Conservation (phyloP, 2,113 vertebrate species). For the Accipiter virgatus region DNA sequence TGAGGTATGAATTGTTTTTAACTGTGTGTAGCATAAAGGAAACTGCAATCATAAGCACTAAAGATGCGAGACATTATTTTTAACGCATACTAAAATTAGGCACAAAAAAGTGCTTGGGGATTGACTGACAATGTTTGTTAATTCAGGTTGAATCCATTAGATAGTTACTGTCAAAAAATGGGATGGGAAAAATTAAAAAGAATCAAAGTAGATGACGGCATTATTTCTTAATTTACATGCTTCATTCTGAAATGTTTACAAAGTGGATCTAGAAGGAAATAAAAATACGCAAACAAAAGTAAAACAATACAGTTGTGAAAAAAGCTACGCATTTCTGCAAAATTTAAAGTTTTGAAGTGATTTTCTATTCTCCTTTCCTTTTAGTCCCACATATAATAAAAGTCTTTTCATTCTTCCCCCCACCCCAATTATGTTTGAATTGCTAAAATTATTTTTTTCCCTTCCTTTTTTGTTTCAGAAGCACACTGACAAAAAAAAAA, state of each 20-base stretch:
- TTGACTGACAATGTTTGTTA: slow-evolving; percentile 49
- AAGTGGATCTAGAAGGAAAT: neutral
- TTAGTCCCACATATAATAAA: neutral
- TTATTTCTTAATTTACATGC: neutral
- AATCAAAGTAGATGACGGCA: neutral
- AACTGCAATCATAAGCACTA: neutral
- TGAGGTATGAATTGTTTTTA: slow-evolving; percentile 24
- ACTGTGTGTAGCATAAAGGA: neutral
- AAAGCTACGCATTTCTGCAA: neutral
- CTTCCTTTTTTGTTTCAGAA: neutral
- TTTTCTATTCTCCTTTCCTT: neutral
- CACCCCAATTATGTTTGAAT: neutral
- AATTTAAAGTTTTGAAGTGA: neutral
- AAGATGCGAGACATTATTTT: slow-evolving; percentile 11
- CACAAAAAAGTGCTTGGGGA: slow-evolving; percentile 26
- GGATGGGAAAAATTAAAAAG: neutral
- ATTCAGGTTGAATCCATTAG: slow-evolving; percentile 25
- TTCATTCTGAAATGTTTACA: neutral
- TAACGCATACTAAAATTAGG: slow-evolving; percentile 32
- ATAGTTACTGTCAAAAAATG: slow-evolving; percentile 16
- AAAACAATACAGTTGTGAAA: neutral
- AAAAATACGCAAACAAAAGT: neutral
- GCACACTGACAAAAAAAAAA: neutral
- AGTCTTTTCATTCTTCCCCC: neutral
- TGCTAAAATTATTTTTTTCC: neutral